Evolutionary conservation across 2,797 vertebrate genomes (phyloP), one percentile per base, ranked within the genome.

Genomic region (Pteropus rufus): DNA sequence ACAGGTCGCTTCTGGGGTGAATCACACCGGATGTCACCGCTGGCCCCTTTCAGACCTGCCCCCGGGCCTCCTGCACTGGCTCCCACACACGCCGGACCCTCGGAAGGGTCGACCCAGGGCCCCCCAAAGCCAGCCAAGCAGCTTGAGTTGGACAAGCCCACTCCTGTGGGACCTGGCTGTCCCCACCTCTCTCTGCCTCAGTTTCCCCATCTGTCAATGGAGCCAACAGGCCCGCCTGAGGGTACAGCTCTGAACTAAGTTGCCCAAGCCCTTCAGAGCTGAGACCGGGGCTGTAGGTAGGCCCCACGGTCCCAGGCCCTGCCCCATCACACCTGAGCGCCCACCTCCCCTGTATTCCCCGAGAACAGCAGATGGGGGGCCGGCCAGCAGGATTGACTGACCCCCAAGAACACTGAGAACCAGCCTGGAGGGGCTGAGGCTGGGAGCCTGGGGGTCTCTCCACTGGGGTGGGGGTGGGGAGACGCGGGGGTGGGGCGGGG

Each of bases 401-500:
- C n/a, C 29, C 60, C 70, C 1, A 3, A 18, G 12, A 18, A 77
- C 36, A 10, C 49, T 7, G 29, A 39, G 44, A 52, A 54, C n/a
- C 62, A 14, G 44, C 15, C 11, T 4, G 39, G 23, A 24, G 24
- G 24, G 26, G 8, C 67, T 14, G 46, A 58, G 84, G 9, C 64
- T 29, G 16, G 83, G 58, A 75, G 26, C 60, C 24, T 0, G 15
- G 24, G 64, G 54, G 54, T 9, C 64, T 70, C 16, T 23, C 19
- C 36, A 10, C 64, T 18, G 6, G n/a, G 89, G 23, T 3, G 5
- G 54, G 39, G 58, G 4, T 7, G 1, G 36, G 26, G 19, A 2
- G 19, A n/a, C 3, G 19, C 44, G 10, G 69, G 39, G 36, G 0
- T 0, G 41, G 62, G 64, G n/a, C 3, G 0, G 0, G 21, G 19